A percentile compares a stretch with the other conserved stretches of the same genome.
Evolutionary conservation across 2,888 invertebrate species (phyloP).

Genomic region (Nemotelus nigrinus): DNA sequence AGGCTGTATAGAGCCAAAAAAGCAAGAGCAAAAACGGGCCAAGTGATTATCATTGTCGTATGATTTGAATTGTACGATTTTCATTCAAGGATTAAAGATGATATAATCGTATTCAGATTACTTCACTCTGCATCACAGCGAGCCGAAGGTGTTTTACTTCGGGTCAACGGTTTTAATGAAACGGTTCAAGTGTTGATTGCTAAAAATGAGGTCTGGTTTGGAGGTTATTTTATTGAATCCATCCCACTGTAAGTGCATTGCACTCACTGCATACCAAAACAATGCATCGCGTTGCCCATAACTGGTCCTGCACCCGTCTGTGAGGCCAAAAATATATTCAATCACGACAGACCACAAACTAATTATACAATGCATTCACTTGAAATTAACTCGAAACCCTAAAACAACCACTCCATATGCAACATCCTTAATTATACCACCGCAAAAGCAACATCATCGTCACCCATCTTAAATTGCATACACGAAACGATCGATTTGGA

Average conservation of each 20-base stretch:
- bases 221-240: no score
- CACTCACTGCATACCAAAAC: no score
- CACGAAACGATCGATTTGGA: background rate
- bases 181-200: no score
- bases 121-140: no score
- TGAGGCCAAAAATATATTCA: background rate
- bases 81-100: slow-evolving; percentile 41
- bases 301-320: background rate
- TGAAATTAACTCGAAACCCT: background rate
- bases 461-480: background rate
- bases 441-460: slow-evolving; percentile 29
- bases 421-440: slow-evolving; percentile 35
- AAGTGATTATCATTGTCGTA: slow-evolving; percentile 31
- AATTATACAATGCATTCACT: slow-evolving; percentile 29
- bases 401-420: slow-evolving; percentile 23
- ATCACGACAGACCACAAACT: background rate
- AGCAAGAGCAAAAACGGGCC: background rate
- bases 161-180: no score
- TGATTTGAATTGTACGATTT: background rate
- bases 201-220: no score
- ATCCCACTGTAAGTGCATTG: no score
- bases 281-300: no score
- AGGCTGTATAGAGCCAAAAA: no score
- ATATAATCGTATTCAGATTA: background rate
- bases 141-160: no score